Evolutionary conservation across 2,797 vertebrate genomes (phyloP).

Genomic region (Lophius americanus): DNA sequence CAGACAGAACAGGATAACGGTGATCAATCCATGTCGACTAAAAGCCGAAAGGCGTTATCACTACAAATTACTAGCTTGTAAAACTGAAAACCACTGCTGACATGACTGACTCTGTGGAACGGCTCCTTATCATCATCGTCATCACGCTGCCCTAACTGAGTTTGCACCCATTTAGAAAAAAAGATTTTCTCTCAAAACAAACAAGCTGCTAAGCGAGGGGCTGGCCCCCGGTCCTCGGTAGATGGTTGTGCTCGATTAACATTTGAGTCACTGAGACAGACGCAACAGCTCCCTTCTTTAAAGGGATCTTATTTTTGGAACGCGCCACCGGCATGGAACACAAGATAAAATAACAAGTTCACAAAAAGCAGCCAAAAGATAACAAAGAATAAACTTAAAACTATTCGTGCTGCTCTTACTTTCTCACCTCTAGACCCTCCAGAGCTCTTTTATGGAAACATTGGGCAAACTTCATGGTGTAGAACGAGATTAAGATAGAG

Average conservation of each 20-base stretch:
- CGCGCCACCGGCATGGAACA: constrained; percentile 48
- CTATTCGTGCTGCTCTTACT: constrained; percentile 18
- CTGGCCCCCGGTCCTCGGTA: constrained; percentile 45
- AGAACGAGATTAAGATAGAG: constrained; percentile 9
- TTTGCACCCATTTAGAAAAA: constrained; percentile 56
- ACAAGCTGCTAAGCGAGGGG: constrained; percentile 48
- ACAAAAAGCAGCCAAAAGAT: constrained; percentile 35
- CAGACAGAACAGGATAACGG: constrained; percentile 31
- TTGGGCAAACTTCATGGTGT: background rate
- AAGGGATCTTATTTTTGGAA: constrained; percentile 67
- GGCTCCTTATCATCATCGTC: constrained; percentile 8
- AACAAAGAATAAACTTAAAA: constrained; percentile 15
- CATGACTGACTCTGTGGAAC: constrained; percentile 50
- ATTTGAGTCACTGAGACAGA: constrained; percentile 54
- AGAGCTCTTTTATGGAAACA: constrained; percentile 21
- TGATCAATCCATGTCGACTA: constrained; percentile 49
- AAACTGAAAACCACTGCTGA: constrained; percentile 42
- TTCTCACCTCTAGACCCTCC: constrained; percentile 16
- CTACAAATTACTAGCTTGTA: constrained; percentile 56
- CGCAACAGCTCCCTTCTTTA: constrained; percentile 51
- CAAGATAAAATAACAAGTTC: constrained; percentile 52
- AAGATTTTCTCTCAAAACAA: constrained; percentile 54
- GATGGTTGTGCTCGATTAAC: constrained; percentile 50
- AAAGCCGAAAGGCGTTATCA: constrained; percentile 53
- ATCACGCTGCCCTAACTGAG: constrained; percentile 40